Base-by-base conservation (phyloP, 2,888 invertebrate genomes). In the Sminthurides aquaticus region DNA sequence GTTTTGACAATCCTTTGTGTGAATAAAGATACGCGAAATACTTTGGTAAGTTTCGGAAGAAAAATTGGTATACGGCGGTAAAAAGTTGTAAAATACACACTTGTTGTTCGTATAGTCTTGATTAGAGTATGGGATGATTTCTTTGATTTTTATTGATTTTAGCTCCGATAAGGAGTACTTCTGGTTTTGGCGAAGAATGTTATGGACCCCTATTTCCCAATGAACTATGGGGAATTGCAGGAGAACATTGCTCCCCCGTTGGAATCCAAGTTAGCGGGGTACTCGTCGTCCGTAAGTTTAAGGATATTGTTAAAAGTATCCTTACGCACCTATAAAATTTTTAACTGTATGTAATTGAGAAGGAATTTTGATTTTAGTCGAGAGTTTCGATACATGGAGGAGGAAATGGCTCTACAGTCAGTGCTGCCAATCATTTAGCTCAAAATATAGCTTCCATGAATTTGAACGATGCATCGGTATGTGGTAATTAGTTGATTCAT, bases 191-290 rank as follows among this genome's bases (percentile, higher is more conserved):
- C 43, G 22, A 62, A 62, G 24, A 22, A 62, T 62, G 63, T 55
- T 60, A 63, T 65, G 67, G 65, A 65, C 27, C 67, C 65, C 29
- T 67, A 62, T 43, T 67, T 65, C 48, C 49, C 62, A 62, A 63
- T 63, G 49, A 63, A 60, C 60, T 65, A 65, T 62, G 65, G 49
- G 15, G 52, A 58, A 25, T 62, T 64, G 49, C 65, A 61, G 29
- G 60, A 65, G 18, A 54, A 49, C 28, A 61, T 56, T 27, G 22
- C 63, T n/a, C 34, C 57, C 25, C 67, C 64, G 52, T 54, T 62
- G 49, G 67, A 67, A 49, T 67, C 67, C 22, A 67, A 67, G 52
- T 49, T 67, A 25, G 62, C 65, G 5, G 25, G 57, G 3, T 67
- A 65, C 43, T 62, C 67, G n/a, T 57, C 65, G 26, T n/a, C n/a